Percentiles rank a stretch among this genome's conserved stretches.
These are phyloP conservation scores for Furcifer pardalis DNA, from an alignment of 2,797 vertebrate genomes.

Conservation along the genomic window DNA sequence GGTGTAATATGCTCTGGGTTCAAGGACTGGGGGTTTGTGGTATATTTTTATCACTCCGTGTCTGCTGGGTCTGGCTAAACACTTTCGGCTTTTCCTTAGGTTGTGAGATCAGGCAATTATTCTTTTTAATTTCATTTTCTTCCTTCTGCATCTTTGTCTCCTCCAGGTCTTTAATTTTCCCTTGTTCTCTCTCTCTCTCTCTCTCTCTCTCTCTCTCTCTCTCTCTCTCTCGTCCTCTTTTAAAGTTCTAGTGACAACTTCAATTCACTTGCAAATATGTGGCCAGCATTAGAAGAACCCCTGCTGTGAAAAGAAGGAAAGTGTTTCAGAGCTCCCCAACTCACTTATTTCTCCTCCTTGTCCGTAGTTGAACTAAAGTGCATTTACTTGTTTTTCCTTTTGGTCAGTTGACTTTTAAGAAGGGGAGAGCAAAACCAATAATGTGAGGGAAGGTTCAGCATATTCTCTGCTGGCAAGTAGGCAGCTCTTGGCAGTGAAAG, in stretches of 20 bases:
- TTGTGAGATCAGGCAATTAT: conserved; percentile 16
- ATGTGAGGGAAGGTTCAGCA: conserved; percentile 20
- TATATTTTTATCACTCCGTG: not conserved
- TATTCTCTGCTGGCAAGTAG: conserved; percentile 40
- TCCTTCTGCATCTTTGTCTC: not conserved
- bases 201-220: not conserved
- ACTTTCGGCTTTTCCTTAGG: conserved; percentile 39
- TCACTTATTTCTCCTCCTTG: not conserved
- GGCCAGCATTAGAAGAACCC: conserved; percentile 73
- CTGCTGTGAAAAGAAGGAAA: conserved; percentile 63
- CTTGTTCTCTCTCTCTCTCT: not conserved
- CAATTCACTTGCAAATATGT: conserved; percentile 86
- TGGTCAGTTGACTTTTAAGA: conserved; percentile 15
- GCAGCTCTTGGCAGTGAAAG: conserved; percentile 37
- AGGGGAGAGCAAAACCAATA: conserved; percentile 17
- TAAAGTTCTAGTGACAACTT: conserved; percentile 41
- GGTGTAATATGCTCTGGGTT: conserved; percentile 41
- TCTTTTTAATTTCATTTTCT: conserved; percentile 40
- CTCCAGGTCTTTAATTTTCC: conserved; percentile 19
- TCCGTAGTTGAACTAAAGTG: not conserved
- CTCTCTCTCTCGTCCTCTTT: not conserved
- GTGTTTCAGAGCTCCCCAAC: conserved; percentile 39
- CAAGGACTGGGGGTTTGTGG: conserved; percentile 33
- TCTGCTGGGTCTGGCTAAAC: conserved; percentile 37
- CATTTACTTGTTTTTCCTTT: not conserved